Base-by-base conservation (phyloP, 2,797 vertebrate genomes). In the Spea hammondii region DNA sequence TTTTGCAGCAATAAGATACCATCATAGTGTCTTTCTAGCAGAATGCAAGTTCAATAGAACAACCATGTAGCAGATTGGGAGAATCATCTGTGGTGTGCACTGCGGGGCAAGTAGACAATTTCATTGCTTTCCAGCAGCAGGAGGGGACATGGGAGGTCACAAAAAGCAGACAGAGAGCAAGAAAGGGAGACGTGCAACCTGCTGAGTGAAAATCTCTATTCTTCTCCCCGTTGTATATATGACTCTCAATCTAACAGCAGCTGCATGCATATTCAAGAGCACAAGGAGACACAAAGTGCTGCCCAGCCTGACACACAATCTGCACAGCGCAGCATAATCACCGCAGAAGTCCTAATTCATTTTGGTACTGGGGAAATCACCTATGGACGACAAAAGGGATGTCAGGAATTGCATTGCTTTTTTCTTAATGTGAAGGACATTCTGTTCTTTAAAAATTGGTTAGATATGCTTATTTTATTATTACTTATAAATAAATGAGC, bases 271-370 rank as follows among this genome's bases (percentile, higher is more conserved):
- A 69, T 70, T 73, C 65, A 77, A 46, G 49, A 70, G 65, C 4
- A 50, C 57, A 8, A 60, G 8, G 13, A 53, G 32, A 66, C 70
- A 32, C 47, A 10, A 65, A 71, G 72, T 17, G 46, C 67, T 65
- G n/a, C 53, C 69, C 74, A 72, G 55, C 68, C 49, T 50, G 32
- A 57, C 49, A 54, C 45, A n/a, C 65, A 60, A 57, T 65, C 57
- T 73, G 57, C 60, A 69, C 66, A 66, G 57, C 49, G 78, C 65
- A n/a, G 49, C 47, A 64, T 60, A 77, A 73, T 74, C 75, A 77
- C 78, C 69, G 78, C 65, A 82, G 55, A 77, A 73, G 50, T 73
- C 80, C 74, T 73, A 75, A 80, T 80, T 75, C 70, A 79, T 80
- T 80, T 65, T 70, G 45, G 32, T 65, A 74, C 77, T 70, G 75